A percentile compares a stretch with the other conserved stretches of the same genome.
These are phyloP conservation scores for Pelusios castaneus DNA, from an alignment of 2,113 vertebrate genomes.

Conservation along the genomic window DNA sequence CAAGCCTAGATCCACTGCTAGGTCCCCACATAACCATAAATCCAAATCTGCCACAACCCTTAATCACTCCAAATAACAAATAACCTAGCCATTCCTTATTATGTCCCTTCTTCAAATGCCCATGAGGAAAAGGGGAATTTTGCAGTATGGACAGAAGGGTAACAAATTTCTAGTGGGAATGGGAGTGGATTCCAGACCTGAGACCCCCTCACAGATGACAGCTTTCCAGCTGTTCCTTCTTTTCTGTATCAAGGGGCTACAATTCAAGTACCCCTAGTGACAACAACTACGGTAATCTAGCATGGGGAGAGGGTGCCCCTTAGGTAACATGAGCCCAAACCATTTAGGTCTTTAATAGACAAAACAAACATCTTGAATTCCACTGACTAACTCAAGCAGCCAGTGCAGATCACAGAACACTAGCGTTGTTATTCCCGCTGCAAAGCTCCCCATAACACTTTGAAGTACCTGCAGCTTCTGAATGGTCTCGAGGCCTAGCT, in stretches of 20 bases:
- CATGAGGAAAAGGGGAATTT: background rate
- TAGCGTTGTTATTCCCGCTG: background rate
- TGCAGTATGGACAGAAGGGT: background rate
- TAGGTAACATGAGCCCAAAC: background rate
- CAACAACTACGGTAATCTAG: background rate
- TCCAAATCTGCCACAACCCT: background rate
- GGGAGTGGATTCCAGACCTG: background rate
- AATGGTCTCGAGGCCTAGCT: background rate
- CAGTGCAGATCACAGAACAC: background rate
- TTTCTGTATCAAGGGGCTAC: background rate
- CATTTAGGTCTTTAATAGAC: background rate
- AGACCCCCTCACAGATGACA: background rate
- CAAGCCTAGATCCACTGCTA: background rate
- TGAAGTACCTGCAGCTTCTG: background rate
- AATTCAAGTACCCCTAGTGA: background rate
- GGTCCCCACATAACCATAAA: background rate
- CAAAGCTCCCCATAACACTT: background rate
- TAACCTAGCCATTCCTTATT: background rate
- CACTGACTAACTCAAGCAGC: background rate
- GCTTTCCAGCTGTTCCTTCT: background rate
- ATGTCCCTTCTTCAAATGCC: background rate
- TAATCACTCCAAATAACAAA: background rate
- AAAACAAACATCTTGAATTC: background rate
- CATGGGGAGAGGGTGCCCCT: background rate
- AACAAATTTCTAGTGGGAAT: background rate